A percentile compares a stretch with the other conserved stretches of the same genome.
Conservation (phyloP, 2,113 vertebrate genomes). For the Pelmatolapia mariae region DNA sequence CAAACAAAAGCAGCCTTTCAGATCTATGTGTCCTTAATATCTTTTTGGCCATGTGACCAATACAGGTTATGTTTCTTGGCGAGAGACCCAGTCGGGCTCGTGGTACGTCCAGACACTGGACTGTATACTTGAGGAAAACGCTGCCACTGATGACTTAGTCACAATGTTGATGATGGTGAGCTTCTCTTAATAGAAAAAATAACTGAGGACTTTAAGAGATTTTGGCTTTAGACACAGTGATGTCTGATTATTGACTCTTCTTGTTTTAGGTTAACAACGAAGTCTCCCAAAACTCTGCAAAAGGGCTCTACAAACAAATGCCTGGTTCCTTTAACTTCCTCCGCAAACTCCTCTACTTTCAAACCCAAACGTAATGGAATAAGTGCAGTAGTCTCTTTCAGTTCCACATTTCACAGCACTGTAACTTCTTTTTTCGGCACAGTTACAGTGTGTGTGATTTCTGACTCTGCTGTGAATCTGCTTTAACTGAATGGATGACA, state of each 20-base stretch:
- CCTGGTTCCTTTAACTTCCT: conserved; percentile 91
- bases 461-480: neutral
- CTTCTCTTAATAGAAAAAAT: neutral
- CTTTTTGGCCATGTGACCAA: neutral
- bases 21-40: neutral
- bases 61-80: conserved; percentile 91
- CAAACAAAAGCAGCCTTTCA: neutral
- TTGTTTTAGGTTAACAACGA: conserved; percentile 78
- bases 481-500: neutral
- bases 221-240: neutral
- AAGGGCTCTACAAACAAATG: conserved; percentile 88
- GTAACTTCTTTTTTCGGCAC: neutral
- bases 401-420: neutral
- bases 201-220: neutral
- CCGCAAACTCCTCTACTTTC: conserved; percentile 85
- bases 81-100: conserved; percentile 73
- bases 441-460: neutral
- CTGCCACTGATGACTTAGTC: conserved; percentile 70
- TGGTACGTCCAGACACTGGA: conserved; percentile 90
- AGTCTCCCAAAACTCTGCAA: conserved; percentile 80
- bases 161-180: conserved; percentile 82
- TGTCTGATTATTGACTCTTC: neutral
- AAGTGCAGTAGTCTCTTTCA: neutral
- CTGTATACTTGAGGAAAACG: conserved; percentile 69
- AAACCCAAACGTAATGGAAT: neutral